Conservation (phyloP, 2,113 vertebrate species). For the Lucifuga dentata region DNA sequence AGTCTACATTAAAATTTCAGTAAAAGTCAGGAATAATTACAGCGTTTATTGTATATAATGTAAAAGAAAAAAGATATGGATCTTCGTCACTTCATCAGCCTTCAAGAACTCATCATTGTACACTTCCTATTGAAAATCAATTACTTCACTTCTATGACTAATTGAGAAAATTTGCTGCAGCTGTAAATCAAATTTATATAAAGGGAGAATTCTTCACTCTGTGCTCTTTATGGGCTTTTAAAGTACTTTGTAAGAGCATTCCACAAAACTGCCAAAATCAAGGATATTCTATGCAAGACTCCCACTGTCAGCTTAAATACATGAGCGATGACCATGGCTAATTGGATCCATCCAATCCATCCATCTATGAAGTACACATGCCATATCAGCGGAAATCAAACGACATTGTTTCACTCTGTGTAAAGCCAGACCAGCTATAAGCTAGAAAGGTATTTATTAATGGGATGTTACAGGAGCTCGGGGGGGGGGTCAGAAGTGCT, state of each 20-base stretch:
- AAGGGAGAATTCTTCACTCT: conserved; percentile 57
- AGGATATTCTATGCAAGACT: conserved; percentile 59
- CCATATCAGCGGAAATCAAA: conserved; percentile 73
- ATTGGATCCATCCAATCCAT: conserved; percentile 70
- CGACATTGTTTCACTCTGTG: conserved; percentile 56
- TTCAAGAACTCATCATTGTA: conserved; percentile 58
- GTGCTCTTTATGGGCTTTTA: conserved; percentile 70
- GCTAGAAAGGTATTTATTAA: conserved; percentile 75
- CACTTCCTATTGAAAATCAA: conserved; percentile 68
- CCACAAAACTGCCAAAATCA: conserved; percentile 69
- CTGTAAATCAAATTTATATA: conserved; percentile 71
- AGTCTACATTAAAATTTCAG: conserved; percentile 1
- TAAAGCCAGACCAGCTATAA: conserved; percentile 50
- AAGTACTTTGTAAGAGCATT: conserved; percentile 61
- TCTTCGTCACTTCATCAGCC: conserved; percentile 44
- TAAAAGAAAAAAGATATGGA: conserved; percentile 36
- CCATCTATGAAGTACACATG: conserved; percentile 69
- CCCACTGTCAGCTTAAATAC: conserved; percentile 70
- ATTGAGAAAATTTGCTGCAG: conserved; percentile 68
- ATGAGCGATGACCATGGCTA: conserved; percentile 67
- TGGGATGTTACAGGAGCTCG: conserved; percentile 55
- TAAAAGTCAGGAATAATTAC: conserved; percentile 30
- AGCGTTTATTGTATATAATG: conserved; percentile 43
- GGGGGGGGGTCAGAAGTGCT: conserved; percentile 49
- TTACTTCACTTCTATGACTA: conserved; percentile 61